Conservation (phyloP, 2,797 vertebrate species). For the Lycodopsis pacificus region DNA sequence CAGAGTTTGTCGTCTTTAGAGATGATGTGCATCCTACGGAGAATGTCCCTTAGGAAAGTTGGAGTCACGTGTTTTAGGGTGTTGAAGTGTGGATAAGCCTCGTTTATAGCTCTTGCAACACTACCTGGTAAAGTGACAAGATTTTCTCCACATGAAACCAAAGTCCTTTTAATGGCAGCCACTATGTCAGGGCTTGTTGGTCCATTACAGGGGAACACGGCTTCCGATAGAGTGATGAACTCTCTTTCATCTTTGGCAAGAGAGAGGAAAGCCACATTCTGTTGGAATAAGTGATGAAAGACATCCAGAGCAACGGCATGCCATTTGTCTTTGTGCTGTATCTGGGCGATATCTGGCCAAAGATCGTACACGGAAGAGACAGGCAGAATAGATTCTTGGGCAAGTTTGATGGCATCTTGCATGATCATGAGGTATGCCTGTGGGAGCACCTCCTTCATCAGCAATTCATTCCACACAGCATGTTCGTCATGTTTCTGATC, state of each 20-base stretch:
- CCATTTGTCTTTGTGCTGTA: constrained; percentile 80
- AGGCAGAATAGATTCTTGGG: constrained; percentile 59
- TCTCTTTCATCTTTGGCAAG: constrained; percentile 65
- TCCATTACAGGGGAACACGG: constrained; percentile 79
- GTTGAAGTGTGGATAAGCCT: too few species aligned
- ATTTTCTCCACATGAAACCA: constrained; percentile 77
- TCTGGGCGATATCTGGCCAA: constrained; percentile 83
- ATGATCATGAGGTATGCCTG: constrained; percentile 80
- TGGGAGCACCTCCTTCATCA: constrained; percentile 85
- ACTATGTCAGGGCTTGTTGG: too few species aligned
- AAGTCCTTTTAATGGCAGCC: too few species aligned
- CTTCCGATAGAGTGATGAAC: constrained; percentile 76
- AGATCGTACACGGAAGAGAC: constrained; percentile 74
- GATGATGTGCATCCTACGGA: too few species aligned
- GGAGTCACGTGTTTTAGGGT: too few species aligned
- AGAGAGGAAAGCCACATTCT: constrained; percentile 76
- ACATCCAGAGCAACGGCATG: constrained; percentile 71
- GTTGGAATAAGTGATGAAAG: constrained; percentile 73
- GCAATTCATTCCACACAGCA: constrained; percentile 87
- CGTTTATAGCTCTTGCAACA: constrained; percentile 74
- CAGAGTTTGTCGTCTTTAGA: too few species aligned
- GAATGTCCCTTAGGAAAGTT: too few species aligned
- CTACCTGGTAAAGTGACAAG: constrained; percentile 79
- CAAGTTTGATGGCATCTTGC: constrained; percentile 76
- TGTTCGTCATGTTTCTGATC: constrained; percentile 85